Conservation (phyloP, 2,113 vertebrate genomes). For the Cricetomys ansorgei region DNA sequence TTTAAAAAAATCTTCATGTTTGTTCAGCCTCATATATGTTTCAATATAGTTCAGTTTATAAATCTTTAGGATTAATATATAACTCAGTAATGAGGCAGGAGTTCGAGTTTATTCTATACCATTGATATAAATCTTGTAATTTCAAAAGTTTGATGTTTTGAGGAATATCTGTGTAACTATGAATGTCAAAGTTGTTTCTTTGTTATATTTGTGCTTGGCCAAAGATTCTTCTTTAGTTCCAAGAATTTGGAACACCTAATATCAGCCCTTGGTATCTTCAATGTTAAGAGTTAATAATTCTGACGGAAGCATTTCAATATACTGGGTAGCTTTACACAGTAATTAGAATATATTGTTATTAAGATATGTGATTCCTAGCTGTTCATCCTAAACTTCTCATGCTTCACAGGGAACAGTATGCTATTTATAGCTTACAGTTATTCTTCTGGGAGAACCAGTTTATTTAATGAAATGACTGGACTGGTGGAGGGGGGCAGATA, state of each 20-base stretch:
- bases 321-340: not conserved
- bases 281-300: constrained; percentile 28
- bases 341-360: constrained; percentile 27
- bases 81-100: constrained; percentile 23
- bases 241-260: constrained; percentile 36
- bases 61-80: constrained; percentile 12
- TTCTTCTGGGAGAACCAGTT: not conserved
- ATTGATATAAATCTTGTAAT: constrained; percentile 34
- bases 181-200: constrained; percentile 27
- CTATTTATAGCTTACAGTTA: constrained; percentile 30
- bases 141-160: constrained; percentile 39
- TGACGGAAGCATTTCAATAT: not conserved
- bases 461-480: constrained; percentile 25
- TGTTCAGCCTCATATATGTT: not conserved
- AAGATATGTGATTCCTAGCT: not conserved
- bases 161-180: constrained; percentile 11
- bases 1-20: not conserved
- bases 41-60: constrained; percentile 6
- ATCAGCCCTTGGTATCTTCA: constrained; percentile 15
- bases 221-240: constrained; percentile 44
- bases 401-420: not conserved
- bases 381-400: not conserved
- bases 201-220: constrained; percentile 33
- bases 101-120: constrained; percentile 47
- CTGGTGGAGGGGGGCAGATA: not conserved